phyloP scores from a whole-genome alignment of 2,797 vertebrate genomes.

The Valencia hispanica region DNA sequence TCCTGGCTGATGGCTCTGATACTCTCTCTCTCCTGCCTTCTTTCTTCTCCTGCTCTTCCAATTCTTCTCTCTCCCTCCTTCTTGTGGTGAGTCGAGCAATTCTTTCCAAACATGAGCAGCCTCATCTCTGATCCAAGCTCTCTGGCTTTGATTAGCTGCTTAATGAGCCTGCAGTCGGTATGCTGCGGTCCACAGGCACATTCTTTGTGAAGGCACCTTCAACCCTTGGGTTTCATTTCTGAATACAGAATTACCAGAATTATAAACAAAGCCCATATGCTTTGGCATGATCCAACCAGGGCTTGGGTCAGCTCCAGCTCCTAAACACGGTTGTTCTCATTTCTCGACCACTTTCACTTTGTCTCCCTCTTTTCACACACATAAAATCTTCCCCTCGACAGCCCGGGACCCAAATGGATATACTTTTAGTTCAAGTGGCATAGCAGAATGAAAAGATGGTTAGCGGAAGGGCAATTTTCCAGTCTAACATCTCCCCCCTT shows the following conservation, averaged over 20 bases:
- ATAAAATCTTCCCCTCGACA: constrained; percentile 43
- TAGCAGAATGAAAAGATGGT: constrained; percentile 57
- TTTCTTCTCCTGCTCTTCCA: constrained; percentile 70
- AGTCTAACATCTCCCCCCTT: constrained; percentile 35
- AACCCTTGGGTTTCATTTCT: constrained; percentile 48
- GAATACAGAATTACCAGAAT: constrained; percentile 63
- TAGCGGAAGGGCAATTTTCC: constrained; percentile 43
- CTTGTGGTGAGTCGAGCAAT: constrained; percentile 80
- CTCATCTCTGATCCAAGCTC: constrained; percentile 80
- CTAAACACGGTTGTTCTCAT: constrained; percentile 46
- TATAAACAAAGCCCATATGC: constrained; percentile 79
- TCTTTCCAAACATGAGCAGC: constrained; percentile 83
- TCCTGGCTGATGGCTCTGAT: constrained; percentile 78
- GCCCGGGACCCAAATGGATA: constrained; percentile 50
- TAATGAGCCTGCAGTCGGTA: constrained; percentile 83
- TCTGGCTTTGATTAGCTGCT: constrained; percentile 84
- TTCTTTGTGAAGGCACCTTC: constrained; percentile 30
- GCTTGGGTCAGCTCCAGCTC: constrained; percentile 55
- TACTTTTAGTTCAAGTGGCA: constrained; percentile 51
- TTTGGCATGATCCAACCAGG: constrained; percentile 66
- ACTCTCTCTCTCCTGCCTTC: constrained; percentile 65
- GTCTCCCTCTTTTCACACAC: constrained; percentile 56
- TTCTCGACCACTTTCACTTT: constrained; percentile 34
- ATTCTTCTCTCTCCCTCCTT: constrained; percentile 68
- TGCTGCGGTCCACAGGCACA: constrained; percentile 72